These are phyloP conservation scores for Zoanthus gigantus DNA, from an alignment of 92 coral and sea anemone species.

Conservation along the genomic window DNA sequence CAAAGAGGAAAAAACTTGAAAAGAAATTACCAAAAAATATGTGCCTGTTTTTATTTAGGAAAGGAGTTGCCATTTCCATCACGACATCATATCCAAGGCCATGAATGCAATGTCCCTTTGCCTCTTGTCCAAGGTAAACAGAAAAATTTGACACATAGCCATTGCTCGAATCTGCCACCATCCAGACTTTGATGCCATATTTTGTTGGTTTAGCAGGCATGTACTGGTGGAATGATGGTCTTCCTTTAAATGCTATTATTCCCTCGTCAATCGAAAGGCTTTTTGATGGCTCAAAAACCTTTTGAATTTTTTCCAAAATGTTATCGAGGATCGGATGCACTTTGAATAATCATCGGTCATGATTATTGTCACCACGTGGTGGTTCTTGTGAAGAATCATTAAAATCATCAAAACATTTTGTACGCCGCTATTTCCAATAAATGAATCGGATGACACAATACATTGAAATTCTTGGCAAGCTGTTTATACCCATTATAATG, in stretches of 20 bases:
- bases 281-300: constrained; percentile 3
- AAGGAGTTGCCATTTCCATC: constrained; percentile 57
- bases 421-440: no score
- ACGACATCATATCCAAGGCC: constrained; percentile 46
- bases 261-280: no score
- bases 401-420: no score
- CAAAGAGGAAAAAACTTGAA: not conserved
- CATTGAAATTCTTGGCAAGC: not conserved
- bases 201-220: no score
- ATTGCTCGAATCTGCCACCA: not conserved
- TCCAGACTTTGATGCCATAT: not conserved
- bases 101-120: not conserved
- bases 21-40: not conserved
- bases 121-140: no score
- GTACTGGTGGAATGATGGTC: not conserved
- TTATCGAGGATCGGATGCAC: no score
- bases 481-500: no score
- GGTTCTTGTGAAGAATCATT: no score
- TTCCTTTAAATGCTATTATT: no score
- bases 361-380: not conserved
- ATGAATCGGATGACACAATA: constrained; percentile 44
- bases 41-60: constrained; percentile 45
- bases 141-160: no score
- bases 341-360: not conserved
- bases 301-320: no score